Evolutionary conservation across 2,797 vertebrate genomes (phyloP).

Genomic region (Gorsachius magnificus): DNA sequence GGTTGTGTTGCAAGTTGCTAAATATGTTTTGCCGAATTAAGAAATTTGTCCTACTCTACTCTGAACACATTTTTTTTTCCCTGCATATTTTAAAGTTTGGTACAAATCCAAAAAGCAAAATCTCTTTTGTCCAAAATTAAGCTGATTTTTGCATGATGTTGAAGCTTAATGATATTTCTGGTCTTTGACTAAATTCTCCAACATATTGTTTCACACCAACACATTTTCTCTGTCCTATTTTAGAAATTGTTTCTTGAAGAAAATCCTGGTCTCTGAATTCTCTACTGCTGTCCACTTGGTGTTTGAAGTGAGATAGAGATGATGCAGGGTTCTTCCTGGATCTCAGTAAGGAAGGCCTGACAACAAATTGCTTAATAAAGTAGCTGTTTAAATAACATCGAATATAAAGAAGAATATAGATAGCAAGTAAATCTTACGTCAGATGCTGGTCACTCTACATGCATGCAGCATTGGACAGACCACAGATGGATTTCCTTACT

Average conservation of each 20-base stretch:
- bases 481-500: background rate
- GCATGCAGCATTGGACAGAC: background rate
- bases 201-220: background rate
- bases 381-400: background rate
- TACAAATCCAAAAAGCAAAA: background rate
- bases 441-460: background rate
- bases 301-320: background rate
- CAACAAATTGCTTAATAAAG: background rate
- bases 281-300: background rate
- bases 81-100: background rate
- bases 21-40: background rate
- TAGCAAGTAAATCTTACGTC: background rate
- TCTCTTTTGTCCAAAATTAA: background rate
- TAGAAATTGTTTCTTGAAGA: background rate
- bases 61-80: background rate
- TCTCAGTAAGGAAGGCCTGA: background rate
- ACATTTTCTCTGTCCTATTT: background rate
- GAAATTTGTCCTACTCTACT: background rate
- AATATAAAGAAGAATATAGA: background rate
- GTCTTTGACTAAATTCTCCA: background rate
- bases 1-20: background rate
- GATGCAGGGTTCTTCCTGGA: background rate
- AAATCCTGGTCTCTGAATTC: background rate
- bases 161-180: background rate
- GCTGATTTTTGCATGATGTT: background rate